Evolutionary conservation across 2,113 vertebrate genomes (phyloP).

Genomic region (Enhydra lutris): DNA sequence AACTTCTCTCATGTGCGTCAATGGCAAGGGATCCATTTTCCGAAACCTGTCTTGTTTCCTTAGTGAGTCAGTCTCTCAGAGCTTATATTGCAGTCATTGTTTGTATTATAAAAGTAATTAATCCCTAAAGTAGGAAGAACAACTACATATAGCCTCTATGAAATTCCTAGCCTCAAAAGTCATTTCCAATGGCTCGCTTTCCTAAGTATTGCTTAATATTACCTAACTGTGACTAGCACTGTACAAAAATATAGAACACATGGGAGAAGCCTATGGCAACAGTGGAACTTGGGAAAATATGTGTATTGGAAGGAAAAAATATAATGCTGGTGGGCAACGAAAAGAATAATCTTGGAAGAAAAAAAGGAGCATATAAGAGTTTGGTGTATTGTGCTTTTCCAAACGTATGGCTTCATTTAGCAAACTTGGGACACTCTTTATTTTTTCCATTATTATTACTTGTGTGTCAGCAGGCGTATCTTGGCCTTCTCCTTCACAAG

Average conservation of each 20-base stretch:
- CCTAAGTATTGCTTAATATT: neutral
- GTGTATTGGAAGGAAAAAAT: constrained; percentile 30
- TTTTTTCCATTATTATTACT: neutral
- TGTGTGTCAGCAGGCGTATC: constrained; percentile 24
- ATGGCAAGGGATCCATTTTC: constrained; percentile 65
- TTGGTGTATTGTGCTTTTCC: neutral
- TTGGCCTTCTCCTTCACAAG: neutral
- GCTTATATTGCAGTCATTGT: constrained; percentile 53
- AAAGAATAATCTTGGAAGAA: neutral
- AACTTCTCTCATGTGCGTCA: constrained; percentile 69
- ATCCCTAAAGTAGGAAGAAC: constrained; percentile 63
- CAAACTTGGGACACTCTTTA: neutral
- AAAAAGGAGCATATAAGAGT: neutral
- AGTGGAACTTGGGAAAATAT: constrained; percentile 17
- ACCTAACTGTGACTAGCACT: constrained; percentile 13
- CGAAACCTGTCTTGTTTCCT: constrained; percentile 77
- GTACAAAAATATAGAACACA: constrained; percentile 13
- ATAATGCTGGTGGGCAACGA: neutral
- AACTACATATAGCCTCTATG: constrained; percentile 18
- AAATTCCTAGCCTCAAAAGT: constrained; percentile 64
- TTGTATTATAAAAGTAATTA: constrained; percentile 70
- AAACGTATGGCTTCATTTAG: constrained; percentile 48
- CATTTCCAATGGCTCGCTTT: constrained; percentile 42
- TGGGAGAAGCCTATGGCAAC: constrained; percentile 25
- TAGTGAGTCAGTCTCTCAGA: constrained; percentile 78